Base-by-base conservation (phyloP, 2,113 vertebrate genomes). In the Malurus elegans region DNA sequence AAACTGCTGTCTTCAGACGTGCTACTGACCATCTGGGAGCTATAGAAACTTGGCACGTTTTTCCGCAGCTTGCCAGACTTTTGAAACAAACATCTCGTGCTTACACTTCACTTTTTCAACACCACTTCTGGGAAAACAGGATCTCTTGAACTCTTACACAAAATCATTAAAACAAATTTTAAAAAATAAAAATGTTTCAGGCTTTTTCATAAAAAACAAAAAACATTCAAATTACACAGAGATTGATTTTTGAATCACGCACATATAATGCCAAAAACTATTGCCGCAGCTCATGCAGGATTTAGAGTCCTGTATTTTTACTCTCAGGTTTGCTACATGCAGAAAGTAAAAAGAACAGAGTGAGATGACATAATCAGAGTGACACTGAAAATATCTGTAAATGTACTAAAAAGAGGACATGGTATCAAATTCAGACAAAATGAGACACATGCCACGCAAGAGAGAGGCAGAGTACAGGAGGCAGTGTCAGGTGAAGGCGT, bases 71-170 rank as follows among this genome's bases (percentile, higher is more conserved):
- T 89, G 76, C 15, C 82, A 74, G 93, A 78, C 44, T 56, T 84
- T 54, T 64, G 61, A 94, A 96, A 89, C 34, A 88, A 93, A 78
- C 53, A 89, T 38, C 48, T 72, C 12, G 3, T 67, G 79, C 86
- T 88, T 84, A 67, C 31, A 50, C 45, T 93, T 71, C 36, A 64
- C 48, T 81, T 95, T 86, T 79, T 89, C 70, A 95, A 61, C 12
- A 92, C 14, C 20, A 58, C 50, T 95, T 95, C 78, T 89, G 40
- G 80, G 91, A 96, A 95, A 79, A 89, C 28, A 71, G 19, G 47
- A 89, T 71, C 65, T 71, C 69, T 74, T 71, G 26, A 60, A 73
- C 62, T 86, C 53, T 57, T 48, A 40, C 73, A 34, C 8, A 84
- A 88, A 79, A 79, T 38, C 8, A 61, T 58, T 70, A 44, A 25